Evolutionary conservation across 2,113 vertebrate species (phyloP).

Genomic region (Mola mola): DNA sequence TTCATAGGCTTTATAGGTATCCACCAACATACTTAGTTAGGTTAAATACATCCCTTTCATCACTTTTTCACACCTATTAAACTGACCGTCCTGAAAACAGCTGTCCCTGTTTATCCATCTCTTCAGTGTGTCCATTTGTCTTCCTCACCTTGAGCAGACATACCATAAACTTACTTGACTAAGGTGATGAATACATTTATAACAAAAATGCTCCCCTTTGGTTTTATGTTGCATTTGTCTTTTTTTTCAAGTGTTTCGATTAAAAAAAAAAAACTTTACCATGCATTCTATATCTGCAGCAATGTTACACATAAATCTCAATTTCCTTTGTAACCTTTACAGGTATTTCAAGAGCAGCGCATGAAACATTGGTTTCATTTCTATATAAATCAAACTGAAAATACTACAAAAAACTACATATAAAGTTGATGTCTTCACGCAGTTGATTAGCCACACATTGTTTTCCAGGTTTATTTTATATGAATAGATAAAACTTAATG

Average conservation of each 20-base stretch:
- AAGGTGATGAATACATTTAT: constrained; percentile 49
- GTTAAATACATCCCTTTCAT: no score
- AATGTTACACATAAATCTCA: constrained; percentile 69
- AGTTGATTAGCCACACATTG: constrained; percentile 75
- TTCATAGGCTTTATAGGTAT: no score
- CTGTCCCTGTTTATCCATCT: not conserved
- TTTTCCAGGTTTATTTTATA: constrained; percentile 66
- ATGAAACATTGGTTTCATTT: constrained; percentile 83
- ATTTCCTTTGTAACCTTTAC: constrained; percentile 77
- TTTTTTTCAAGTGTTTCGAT: constrained; percentile 67
- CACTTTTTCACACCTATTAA: not conserved
- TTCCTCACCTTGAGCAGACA: not conserved
- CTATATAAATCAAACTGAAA: constrained; percentile 86
- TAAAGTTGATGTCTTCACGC: constrained; percentile 79
- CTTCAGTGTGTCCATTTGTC: constrained; percentile 2
- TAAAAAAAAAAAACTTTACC: constrained; percentile 73
- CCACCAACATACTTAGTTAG: no score
- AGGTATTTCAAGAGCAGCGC: constrained; percentile 67
- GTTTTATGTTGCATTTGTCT: constrained; percentile 64
- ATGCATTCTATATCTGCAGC: constrained; percentile 55
- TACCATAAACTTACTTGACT: constrained; percentile 25
- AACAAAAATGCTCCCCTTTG: constrained; percentile 57
- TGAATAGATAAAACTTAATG: constrained; percentile 72
- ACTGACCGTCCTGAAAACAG: not conserved
- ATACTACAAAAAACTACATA: constrained; percentile 80